phyloP scores from a whole-genome alignment of 2,113 vertebrate genomes.

The Acrocephalus kingi region DNA sequence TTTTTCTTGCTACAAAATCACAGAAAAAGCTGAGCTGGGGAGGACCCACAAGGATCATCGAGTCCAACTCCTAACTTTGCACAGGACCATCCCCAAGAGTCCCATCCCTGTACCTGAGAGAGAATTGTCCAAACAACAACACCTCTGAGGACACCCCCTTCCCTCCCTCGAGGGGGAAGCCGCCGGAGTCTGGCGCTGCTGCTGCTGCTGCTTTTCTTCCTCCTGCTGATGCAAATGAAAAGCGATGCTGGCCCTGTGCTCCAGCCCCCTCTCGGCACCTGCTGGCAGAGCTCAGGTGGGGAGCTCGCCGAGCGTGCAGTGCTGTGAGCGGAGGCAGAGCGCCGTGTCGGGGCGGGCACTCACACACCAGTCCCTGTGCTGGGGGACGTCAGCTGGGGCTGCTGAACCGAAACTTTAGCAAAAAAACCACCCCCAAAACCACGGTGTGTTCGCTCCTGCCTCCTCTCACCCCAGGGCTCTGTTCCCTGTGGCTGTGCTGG shows the following conservation, averaged over 20 bases:
- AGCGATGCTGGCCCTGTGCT: not conserved
- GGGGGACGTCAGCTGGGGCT: not conserved
- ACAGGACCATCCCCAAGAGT: not conserved
- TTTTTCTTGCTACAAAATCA: not conserved
- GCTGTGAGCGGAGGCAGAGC: not conserved
- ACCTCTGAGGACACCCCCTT: not conserved
- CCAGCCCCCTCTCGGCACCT: not conserved
- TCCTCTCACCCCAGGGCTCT: not conserved
- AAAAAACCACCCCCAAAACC: rapidly evolving
- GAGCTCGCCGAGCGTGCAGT: not conserved
- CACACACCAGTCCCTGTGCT: not conserved
- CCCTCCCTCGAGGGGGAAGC: not conserved
- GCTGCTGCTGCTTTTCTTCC: not conserved
- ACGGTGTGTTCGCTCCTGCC: not conserved
- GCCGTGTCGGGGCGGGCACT: not conserved
- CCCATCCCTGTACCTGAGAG: not conserved
- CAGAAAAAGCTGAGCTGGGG: not conserved
- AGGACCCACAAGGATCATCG: not conserved
- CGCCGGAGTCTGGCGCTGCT: not conserved
- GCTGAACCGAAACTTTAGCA: not conserved
- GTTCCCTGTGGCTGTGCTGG: rapidly evolving
- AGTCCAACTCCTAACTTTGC: not conserved
- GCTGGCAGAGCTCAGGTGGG: not conserved
- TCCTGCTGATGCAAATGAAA: constrained; percentile 3
- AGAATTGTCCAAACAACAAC: not conserved